Percentiles rank a stretch among this genome's conserved stretches.
phyloP scores from a whole-genome alignment of 2,113 vertebrate species.

The Hemibagrus wyckioides region DNA sequence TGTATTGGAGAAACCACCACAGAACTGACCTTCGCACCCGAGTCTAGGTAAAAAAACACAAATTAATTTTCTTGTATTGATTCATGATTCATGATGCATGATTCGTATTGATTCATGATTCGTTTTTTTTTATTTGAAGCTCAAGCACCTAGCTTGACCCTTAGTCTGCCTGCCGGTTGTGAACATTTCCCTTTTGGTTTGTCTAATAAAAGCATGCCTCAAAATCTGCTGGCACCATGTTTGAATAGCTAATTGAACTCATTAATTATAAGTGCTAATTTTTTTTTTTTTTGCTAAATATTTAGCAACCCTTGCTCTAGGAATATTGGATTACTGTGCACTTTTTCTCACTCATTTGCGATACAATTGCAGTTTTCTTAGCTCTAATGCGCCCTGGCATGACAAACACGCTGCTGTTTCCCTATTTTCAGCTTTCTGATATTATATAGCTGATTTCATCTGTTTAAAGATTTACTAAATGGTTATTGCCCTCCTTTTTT shows the following conservation, averaged over 20 bases:
- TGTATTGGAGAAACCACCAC: neutral
- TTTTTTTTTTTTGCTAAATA: neutral
- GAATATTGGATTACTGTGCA: neutral
- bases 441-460: slow-evolving; percentile 18
- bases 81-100: neutral
- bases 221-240: neutral
- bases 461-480: slow-evolving; percentile 32
- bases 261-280: neutral
- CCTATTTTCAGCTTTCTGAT: neutral
- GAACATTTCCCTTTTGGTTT: neutral
- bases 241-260: neutral
- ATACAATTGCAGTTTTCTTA: neutral
- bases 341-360: neutral
- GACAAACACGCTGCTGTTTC: neutral
- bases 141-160: neutral
- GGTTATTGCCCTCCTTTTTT: slow-evolving; percentile 17
- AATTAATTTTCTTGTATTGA: neutral
- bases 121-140: neutral
- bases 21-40: neutral
- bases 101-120: neutral
- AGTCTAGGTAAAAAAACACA: neutral
- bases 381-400: neutral
- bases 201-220: neutral
- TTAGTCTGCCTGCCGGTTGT: neutral
- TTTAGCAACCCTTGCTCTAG: neutral